phyloP scores from a whole-genome alignment of 2,113 vertebrate genomes.

The Dendropsophus ebraccatus region DNA sequence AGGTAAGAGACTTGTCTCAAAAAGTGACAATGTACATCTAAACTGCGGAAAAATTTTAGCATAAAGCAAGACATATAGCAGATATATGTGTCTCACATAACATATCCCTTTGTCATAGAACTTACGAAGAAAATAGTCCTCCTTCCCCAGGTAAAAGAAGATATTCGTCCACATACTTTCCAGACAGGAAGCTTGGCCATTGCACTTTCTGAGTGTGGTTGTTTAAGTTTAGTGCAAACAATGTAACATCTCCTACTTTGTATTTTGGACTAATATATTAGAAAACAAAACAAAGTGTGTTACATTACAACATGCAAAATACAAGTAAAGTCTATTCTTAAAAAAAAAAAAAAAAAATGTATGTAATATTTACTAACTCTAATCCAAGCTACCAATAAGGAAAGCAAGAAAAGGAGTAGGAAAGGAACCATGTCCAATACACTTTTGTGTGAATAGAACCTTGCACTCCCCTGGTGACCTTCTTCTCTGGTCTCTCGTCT shows the following conservation, averaged over 20 bases:
- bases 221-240: slow-evolving; percentile 87
- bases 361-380: no score
- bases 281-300: background rate
- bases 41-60: no score
- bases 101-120: background rate
- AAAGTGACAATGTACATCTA: background rate
- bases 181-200: slow-evolving; percentile 68
- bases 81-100: background rate
- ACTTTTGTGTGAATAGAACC: no score
- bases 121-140: slow-evolving; percentile 85
- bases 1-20: no score
- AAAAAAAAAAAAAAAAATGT: no score
- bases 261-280: slow-evolving; percentile 72
- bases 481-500: no score
- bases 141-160: slow-evolving; percentile 79
- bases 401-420: no score
- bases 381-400: no score
- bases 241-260: slow-evolving; percentile 79
- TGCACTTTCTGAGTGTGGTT: slow-evolving; percentile 68
- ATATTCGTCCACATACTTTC: slow-evolving; percentile 82
- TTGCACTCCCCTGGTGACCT: no score
- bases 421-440: no score
- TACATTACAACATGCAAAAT: background rate
- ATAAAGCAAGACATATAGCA: no score
- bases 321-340: background rate